Conservation (phyloP, 2,888 invertebrate species). For the Drosophila flavopinicola region DNA sequence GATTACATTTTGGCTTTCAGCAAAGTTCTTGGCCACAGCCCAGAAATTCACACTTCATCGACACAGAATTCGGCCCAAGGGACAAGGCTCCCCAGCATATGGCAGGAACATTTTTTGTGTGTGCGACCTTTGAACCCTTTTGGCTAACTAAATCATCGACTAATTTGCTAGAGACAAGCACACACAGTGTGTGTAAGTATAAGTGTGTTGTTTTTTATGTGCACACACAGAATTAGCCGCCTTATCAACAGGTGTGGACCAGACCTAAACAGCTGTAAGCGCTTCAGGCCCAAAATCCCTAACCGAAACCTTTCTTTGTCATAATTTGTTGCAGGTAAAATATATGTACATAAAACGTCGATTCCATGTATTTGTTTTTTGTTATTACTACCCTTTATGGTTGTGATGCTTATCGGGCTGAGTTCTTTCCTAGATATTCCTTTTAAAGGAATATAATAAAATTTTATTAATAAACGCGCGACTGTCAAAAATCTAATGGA, state of each 20-base stretch:
- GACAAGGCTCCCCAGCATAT: conserved; percentile 39
- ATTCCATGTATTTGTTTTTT: conserved; percentile 59
- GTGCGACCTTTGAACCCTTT: conserved; percentile 34
- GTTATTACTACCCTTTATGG: conserved; percentile 51
- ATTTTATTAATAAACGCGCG: conserved; percentile 70
- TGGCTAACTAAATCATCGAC: conserved; percentile 60
- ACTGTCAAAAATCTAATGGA: conserved; percentile 76
- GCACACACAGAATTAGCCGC: conserved; percentile 67
- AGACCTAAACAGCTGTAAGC: conserved; percentile 48
- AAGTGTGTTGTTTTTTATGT: conserved; percentile 40
- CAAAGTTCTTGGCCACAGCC: conserved; percentile 44
- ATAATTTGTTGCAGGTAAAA: conserved; percentile 66
- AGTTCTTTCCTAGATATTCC: conserved; percentile 26
- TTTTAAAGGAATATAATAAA: conserved; percentile 58
- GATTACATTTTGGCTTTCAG: conserved; percentile 67
- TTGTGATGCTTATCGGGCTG: conserved; percentile 54
- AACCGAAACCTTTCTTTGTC: conserved; percentile 47
- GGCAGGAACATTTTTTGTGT: conserved; percentile 16
- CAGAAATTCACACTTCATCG: conserved; percentile 70
- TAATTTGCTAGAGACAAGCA: conserved; percentile 56
- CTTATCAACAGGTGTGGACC: conserved; percentile 69
- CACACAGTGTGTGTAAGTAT: conserved; percentile 9
- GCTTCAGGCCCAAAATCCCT: conserved; percentile 10
- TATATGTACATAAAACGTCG: conserved; percentile 48
- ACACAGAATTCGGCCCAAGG: conserved; percentile 28